phyloP scores from a whole-genome alignment of 2,888 invertebrate genomes.

The Plebejus melissa region DNA sequence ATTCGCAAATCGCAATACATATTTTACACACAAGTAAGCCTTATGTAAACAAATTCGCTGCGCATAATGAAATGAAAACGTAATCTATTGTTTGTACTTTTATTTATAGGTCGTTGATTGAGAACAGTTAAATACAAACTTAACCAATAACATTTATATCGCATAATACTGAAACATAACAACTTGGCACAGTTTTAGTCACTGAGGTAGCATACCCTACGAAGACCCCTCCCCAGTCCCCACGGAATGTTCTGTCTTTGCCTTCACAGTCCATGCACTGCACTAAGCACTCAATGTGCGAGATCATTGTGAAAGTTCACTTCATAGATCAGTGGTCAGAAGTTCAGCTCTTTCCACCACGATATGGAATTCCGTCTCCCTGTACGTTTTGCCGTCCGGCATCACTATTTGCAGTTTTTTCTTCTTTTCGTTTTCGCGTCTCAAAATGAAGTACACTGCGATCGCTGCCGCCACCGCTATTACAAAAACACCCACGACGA shows the following conservation, averaged over 20 bases:
- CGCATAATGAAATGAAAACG: neutral
- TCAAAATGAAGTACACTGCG: slow-evolving; percentile 66
- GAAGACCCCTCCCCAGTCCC: slow-evolving; percentile 11
- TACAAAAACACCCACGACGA: slow-evolving; percentile 67
- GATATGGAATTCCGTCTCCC: slow-evolving; percentile 92
- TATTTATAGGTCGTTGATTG: slow-evolving; percentile 23
- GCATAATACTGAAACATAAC: slow-evolving; percentile 58
- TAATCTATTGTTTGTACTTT: slow-evolving; percentile 30
- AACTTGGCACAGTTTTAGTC: slow-evolving; percentile 55
- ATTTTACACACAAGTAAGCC: slow-evolving; percentile 8
- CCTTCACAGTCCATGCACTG: neutral
- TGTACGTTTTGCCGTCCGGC: slow-evolving; percentile 89
- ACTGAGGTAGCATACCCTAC: slow-evolving; percentile 53
- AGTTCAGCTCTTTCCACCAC: slow-evolving; percentile 91
- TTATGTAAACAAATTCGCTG: slow-evolving; percentile 1
- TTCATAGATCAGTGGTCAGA: slow-evolving; percentile 85
- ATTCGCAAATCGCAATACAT: slow-evolving; percentile 24
- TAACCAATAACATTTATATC: slow-evolving; percentile 35
- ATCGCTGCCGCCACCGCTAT: slow-evolving; percentile 70
- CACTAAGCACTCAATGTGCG: neutral
- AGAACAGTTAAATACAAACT: slow-evolving; percentile 42
- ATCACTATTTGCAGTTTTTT: slow-evolving; percentile 84
- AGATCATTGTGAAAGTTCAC: slow-evolving; percentile 5
- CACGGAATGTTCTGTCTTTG: slow-evolving; percentile 15
- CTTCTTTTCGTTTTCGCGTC: slow-evolving; percentile 74